phyloP scores from a whole-genome alignment of 2,797 vertebrate genomes.

The Psittacula echo region DNA sequence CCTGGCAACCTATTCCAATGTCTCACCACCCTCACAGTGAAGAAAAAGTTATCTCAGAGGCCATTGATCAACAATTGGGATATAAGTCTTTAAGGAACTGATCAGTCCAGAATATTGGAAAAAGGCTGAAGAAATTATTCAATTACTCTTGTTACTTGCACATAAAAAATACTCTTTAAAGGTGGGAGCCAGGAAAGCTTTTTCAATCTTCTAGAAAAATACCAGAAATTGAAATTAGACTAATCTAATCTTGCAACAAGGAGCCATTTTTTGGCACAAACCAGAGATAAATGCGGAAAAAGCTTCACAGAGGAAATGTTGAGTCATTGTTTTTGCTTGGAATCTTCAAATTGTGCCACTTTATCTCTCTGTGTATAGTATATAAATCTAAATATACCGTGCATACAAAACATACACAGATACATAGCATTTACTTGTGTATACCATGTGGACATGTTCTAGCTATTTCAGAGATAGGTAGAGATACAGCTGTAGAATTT shows the following conservation, averaged over 20 bases:
- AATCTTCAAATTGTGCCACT: background rate
- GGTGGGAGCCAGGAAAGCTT: background rate
- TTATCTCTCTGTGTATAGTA: background rate
- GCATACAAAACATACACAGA: background rate
- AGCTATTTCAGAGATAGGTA: background rate
- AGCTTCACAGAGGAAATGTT: background rate
- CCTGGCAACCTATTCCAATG: background rate
- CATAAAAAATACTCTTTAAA: background rate
- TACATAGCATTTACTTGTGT: background rate
- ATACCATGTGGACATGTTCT: background rate
- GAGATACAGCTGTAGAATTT: background rate
- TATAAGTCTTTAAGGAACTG: background rate
- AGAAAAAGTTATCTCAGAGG: background rate
- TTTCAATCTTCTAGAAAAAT: background rate
- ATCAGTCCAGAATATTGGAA: background rate
- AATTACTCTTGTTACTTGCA: background rate
- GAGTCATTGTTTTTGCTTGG: slow-evolving; percentile 5
- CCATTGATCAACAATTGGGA: background rate
- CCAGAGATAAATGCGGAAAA: background rate
- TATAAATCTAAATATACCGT: background rate
- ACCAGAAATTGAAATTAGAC: background rate
- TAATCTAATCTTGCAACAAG: background rate
- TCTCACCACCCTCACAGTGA: background rate
- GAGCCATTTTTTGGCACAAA: background rate
- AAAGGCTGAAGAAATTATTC: background rate